These are phyloP conservation scores for Setophaga kirtlandii DNA, from an alignment of 2,113 vertebrate species.

Conservation along the genomic window DNA sequence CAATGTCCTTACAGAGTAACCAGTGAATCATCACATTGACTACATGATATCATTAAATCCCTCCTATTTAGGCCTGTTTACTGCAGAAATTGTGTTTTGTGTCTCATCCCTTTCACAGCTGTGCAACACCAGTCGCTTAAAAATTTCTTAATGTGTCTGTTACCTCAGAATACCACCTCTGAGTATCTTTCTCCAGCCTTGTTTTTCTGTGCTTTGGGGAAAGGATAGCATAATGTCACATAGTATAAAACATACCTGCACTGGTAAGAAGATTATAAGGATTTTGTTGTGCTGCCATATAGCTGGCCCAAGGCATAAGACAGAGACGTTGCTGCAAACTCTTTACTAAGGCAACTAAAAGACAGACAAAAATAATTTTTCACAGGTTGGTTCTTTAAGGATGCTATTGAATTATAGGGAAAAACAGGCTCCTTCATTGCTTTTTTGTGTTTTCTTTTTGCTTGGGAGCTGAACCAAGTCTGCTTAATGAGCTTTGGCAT, in stretches of 20 bases:
- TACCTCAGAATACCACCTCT: background rate
- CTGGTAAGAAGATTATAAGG: background rate
- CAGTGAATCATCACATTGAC: slow-evolving; percentile 12
- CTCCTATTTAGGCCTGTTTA: background rate
- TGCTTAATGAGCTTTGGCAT: slow-evolving; percentile 53
- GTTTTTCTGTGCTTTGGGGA: background rate
- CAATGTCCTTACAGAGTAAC: background rate
- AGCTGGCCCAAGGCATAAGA: background rate
- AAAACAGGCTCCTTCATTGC: background rate
- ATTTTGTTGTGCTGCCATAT: background rate
- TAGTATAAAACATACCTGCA: background rate
- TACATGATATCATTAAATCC: background rate
- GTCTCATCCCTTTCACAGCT: background rate
- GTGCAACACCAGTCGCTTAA: background rate
- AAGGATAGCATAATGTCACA: background rate
- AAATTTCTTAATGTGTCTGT: background rate
- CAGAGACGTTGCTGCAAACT: background rate
- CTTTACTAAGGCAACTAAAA: slow-evolving; percentile 14
- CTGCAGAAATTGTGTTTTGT: background rate
- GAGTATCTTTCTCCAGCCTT: background rate
- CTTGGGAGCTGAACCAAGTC: slow-evolving; percentile 22
- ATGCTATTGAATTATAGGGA: background rate
- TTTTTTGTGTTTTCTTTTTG: background rate
- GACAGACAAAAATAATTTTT: slow-evolving; percentile 17
- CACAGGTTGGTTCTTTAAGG: slow-evolving; percentile 27